Base-by-base conservation (phyloP, 2,113 vertebrate species). In the Notiomystis cincta region DNA sequence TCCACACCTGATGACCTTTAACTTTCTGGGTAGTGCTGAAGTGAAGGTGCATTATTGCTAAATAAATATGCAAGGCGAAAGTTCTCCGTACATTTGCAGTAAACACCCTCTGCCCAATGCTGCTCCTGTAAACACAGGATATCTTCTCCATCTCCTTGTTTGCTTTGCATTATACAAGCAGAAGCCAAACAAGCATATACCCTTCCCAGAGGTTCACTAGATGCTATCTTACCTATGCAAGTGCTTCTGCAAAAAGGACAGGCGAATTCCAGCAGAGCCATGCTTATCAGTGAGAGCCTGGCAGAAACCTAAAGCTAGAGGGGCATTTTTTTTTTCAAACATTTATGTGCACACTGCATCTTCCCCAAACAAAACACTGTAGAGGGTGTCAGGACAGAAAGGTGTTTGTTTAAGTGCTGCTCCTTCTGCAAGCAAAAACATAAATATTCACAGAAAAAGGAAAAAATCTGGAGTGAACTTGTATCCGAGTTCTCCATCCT, bases 121-220 rank as follows among this genome's bases (percentile, higher is more conserved):
- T 70, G 79, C 76, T 96, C 67, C 73, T 40, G 85, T 82, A 96
- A 96, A 88, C 76, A 95, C 9, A 78, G 71, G 91, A 38, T 95
- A 95, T 80, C 92, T 90, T 73, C 87, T 82, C 81, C 75, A 96
- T 93, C 92, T 95, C 58, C 90, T 86, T 96, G 92, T 88, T 97
- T 94, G 94, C 88, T 96, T 89, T 94, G 90, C 79, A 88, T 88
- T 90, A 86, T 37, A 51, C 89, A 87, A 77, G 53, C 30, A 0
- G 53, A 73, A 95, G 56, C 64, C 93, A 96, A 95, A 95, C 71
- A 96, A 90, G 67, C 28, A 3, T 45, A 71, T 48, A 90, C 48
- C 82, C 72, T 89, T 96, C 88, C 90, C 95, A 96, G 86, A 93
- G 93, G 95, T 96, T 90, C 85, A 64, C 70, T 25, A 90, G 95